These are phyloP conservation scores for Clarias platycephalus DNA, from an alignment of 2,797 vertebrate species.

Conservation along the genomic window DNA sequence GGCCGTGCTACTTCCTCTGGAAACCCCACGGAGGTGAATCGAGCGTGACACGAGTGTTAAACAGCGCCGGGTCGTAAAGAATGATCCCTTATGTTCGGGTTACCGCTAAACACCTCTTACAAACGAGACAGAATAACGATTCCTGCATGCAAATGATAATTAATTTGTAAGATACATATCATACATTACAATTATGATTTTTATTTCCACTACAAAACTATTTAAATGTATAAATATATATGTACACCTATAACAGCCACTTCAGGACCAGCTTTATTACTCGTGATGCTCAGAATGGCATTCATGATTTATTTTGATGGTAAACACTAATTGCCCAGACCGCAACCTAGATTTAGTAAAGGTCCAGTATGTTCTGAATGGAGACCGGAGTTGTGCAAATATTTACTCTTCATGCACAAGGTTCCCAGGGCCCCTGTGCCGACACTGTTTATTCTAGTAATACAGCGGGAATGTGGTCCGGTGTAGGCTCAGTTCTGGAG, in stretches of 20 bases:
- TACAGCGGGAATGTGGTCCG: slow-evolving; percentile 55
- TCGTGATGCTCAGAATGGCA: not conserved
- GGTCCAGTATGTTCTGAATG: slow-evolving; percentile 46
- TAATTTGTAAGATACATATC: not conserved
- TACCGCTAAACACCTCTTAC: not conserved
- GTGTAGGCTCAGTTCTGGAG: slow-evolving; percentile 40
- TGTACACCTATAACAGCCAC: not conserved
- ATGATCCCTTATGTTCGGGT: slow-evolving; percentile 17
- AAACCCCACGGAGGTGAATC: slow-evolving; percentile 36
- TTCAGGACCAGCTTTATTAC: not conserved
- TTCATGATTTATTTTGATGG: slow-evolving; percentile 17
- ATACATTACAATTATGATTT: not conserved
- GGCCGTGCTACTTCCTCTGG: slow-evolving; percentile 33
- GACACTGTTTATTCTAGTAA: slow-evolving; percentile 60
- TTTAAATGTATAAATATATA: too few relatives aligned
- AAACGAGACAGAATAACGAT: too few relatives aligned
- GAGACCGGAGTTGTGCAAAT: slow-evolving; percentile 57
- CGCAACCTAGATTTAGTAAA: slow-evolving; percentile 43
- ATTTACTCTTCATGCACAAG: slow-evolving; percentile 58
- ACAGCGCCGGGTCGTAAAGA: slow-evolving; percentile 17
- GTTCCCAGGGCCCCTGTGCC: slow-evolving; percentile 54
- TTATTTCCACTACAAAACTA: not conserved
- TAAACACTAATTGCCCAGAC: slow-evolving; percentile 24
- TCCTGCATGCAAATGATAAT: too few relatives aligned
- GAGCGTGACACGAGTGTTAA: slow-evolving; percentile 14